Evolutionary conservation across 2,888 invertebrate species (phyloP).

Genomic region (Agriotes lineatus): DNA sequence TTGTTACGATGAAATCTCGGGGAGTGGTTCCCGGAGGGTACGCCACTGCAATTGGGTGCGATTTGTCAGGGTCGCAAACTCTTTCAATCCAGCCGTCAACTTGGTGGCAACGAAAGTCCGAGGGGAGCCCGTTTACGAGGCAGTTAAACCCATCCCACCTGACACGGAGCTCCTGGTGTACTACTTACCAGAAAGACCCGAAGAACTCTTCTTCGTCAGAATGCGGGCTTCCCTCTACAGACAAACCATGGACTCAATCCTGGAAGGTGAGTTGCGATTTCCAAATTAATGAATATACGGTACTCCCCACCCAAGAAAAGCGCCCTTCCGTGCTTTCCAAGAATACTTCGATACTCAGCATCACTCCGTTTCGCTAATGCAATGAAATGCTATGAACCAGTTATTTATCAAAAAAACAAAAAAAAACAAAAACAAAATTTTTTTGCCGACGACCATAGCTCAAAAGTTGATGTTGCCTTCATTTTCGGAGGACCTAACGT

Average conservation of each 20-base stretch:
- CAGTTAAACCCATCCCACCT: slow-evolving; percentile 86
- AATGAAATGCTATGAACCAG: too few species aligned
- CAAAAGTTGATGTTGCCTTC: too few species aligned
- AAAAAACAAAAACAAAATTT: neutral
- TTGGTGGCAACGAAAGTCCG: slow-evolving; percentile 90
- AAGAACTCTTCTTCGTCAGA: slow-evolving; percentile 85
- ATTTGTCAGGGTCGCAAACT: slow-evolving; percentile 84
- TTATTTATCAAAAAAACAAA: neutral
- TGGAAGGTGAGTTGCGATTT: slow-evolving; percentile 78
- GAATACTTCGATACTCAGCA: too few species aligned
- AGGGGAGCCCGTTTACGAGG: slow-evolving; percentile 91
- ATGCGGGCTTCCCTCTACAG: slow-evolving; percentile 87
- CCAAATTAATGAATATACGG: too few species aligned
- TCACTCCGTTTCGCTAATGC: too few species aligned
- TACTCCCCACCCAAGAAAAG: too few species aligned
- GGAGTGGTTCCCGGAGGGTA: slow-evolving; percentile 78
- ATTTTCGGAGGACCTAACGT: too few species aligned
- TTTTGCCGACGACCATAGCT: too few species aligned
- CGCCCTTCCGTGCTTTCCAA: too few species aligned
- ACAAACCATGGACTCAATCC: slow-evolving; percentile 91
- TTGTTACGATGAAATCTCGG: slow-evolving; percentile 88
- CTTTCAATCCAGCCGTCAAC: slow-evolving; percentile 85
- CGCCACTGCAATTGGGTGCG: slow-evolving; percentile 96
- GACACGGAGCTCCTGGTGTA: slow-evolving; percentile 91
- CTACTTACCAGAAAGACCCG: slow-evolving; percentile 84